A percentile compares a stretch with the other conserved stretches of the same genome.
phyloP scores from a whole-genome alignment of 1,140 invertebrate genomes.

The Ladona fulva region DNA sequence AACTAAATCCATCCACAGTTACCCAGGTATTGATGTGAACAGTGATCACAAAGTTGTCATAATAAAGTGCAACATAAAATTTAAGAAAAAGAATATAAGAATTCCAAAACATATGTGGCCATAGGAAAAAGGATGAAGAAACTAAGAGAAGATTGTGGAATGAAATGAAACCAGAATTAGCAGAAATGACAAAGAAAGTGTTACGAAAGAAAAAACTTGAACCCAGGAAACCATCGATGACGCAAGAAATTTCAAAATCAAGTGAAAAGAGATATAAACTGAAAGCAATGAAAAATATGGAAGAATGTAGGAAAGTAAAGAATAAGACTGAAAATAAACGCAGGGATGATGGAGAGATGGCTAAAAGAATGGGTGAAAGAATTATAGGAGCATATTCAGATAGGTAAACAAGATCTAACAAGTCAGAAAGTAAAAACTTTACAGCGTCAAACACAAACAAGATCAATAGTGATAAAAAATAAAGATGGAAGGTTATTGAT shows the following conservation, averaged over 20 bases:
- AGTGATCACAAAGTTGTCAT: too few species aligned
- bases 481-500: too few species aligned
- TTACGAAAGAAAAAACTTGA: neutral
- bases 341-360: neutral
- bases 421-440: neutral
- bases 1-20: conserved; percentile 17
- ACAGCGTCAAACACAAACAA: neutral
- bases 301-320: too few species aligned
- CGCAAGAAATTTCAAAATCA: neutral
- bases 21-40: neutral
- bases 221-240: neutral
- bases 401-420: neutral
- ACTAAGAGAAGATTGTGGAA: neutral
- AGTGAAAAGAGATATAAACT: neutral
- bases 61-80: neutral
- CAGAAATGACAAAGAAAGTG: neutral
- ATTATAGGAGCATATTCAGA: neutral
- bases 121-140: neutral
- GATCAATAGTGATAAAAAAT: neutral
- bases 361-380: too few species aligned
- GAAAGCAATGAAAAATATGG: too few species aligned
- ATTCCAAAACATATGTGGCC: neutral
- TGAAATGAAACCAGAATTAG: neutral
- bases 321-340: too few species aligned
- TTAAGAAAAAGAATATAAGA: neutral